phyloP scores from a whole-genome alignment of 2,888 invertebrate species.

The Drosophila nigritarsus region DNA sequence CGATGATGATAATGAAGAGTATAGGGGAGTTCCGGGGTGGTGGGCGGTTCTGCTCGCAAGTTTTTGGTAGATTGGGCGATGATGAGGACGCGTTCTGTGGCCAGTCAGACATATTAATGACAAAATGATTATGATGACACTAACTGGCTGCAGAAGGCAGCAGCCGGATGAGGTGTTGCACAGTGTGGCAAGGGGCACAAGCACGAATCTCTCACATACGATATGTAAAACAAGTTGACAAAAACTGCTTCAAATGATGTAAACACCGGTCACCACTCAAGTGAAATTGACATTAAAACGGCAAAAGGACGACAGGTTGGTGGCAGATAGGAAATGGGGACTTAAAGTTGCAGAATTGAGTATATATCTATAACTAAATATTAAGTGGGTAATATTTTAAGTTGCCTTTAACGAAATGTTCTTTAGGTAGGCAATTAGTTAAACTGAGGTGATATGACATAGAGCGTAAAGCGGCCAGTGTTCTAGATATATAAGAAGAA shows the following conservation, averaged over 20 bases:
- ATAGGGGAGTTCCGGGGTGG: constrained; percentile 1
- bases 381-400: too few species aligned
- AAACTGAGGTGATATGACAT: background rate
- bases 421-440: background rate
- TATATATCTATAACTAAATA: background rate
- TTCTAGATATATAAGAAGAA: too few species aligned
- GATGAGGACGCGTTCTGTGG: constrained; percentile 57
- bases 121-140: constrained; percentile 83
- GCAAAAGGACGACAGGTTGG: constrained; percentile 4
- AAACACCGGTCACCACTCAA: constrained; percentile 13
- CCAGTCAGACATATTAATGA: constrained; percentile 83
- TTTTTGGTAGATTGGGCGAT: constrained; percentile 20
- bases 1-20: background rate
- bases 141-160: constrained; percentile 43
- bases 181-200: background rate
- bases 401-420: too few species aligned
- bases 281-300: constrained; percentile 31
- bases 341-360: background rate
- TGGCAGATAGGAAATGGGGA: background rate
- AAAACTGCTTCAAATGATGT: constrained; percentile 42
- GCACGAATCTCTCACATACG: background rate
- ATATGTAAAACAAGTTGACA: constrained; percentile 57
- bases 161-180: background rate
- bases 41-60: background rate
- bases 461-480: background rate